Evolutionary conservation across 2,888 invertebrate species (phyloP).

Genomic region (Oasisia sp.): DNA sequence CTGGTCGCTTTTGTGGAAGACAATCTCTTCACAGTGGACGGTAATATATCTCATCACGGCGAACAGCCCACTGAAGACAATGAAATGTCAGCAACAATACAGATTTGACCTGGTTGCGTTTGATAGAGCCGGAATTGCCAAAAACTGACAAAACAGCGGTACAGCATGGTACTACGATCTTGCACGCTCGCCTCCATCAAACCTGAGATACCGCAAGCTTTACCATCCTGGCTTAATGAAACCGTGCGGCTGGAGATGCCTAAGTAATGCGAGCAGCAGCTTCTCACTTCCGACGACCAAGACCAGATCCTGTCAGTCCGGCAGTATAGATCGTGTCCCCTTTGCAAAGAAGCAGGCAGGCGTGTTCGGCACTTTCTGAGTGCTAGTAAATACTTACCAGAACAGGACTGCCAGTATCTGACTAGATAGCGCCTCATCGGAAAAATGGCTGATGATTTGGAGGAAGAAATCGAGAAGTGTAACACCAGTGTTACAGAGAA

Average conservation of each 20-base stretch:
- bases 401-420: not conserved
- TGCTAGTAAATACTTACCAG: slow-evolving; percentile 30
- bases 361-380: slow-evolving; percentile 39
- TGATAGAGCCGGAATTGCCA: slow-evolving; percentile 37
- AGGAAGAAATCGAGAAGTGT: not conserved
- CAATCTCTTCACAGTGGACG: too few relatives aligned
- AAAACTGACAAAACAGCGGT: slow-evolving; percentile 42
- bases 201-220: too few relatives aligned
- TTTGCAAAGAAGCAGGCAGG: slow-evolving; percentile 40
- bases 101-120: slow-evolving; percentile 44
- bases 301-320: not conserved
- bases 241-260: slow-evolving; percentile 34
- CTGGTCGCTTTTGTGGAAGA: too few relatives aligned
- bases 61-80: too few relatives aligned
- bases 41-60: slow-evolving; percentile 33
- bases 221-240: slow-evolving; percentile 43
- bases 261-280: slow-evolving; percentile 34
- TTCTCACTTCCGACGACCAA: not conserved
- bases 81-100: slow-evolving; percentile 39
- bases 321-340: slow-evolving; percentile 30
- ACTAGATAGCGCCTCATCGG: not conserved
- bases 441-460: not conserved
- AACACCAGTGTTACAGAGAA: not conserved
- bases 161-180: slow-evolving; percentile 42
- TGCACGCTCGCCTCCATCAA: slow-evolving; percentile 42